phyloP scores from a whole-genome alignment of 2,113 vertebrate genomes.

The Mastomys natalensis region DNA sequence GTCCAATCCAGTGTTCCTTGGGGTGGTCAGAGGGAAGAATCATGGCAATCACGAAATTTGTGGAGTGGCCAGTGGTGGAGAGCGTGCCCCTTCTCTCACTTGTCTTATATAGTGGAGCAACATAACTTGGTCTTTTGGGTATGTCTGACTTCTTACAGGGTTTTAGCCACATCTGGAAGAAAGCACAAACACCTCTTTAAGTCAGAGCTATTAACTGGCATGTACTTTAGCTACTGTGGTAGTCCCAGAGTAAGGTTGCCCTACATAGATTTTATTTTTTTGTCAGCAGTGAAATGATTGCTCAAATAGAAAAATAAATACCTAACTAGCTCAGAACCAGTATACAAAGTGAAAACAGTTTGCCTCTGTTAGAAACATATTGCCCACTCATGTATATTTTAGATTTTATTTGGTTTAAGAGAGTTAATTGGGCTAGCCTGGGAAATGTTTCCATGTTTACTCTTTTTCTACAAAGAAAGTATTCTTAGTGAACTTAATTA shows the following conservation, averaged over 20 bases:
- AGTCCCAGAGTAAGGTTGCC: neutral
- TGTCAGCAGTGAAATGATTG: neutral
- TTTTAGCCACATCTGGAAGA: conserved; percentile 93
- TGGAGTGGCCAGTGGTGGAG: conserved; percentile 94
- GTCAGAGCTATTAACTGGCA: neutral
- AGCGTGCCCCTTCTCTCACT: conserved; percentile 92
- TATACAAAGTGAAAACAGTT: neutral
- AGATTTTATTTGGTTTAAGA: neutral
- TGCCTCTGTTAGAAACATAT: neutral
- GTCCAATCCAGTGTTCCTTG: conserved; percentile 91
- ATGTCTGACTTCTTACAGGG: conserved; percentile 89
- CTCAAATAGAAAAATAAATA: neutral
- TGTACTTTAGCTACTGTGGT: neutral
- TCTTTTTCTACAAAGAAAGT: neutral
- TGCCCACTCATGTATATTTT: neutral
- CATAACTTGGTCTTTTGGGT: conserved; percentile 87
- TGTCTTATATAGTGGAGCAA: conserved; percentile 92
- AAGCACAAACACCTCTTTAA: neutral
- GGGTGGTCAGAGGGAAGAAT: conserved; percentile 88
- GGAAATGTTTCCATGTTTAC: neutral
- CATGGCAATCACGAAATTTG: conserved; percentile 93
- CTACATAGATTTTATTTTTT: neutral
- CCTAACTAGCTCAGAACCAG: neutral
- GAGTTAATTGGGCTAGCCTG: neutral
- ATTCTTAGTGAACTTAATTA: neutral